Evolutionary conservation across 2,888 invertebrate genomes (phyloP), one percentile per base, ranked within the genome.

Genomic region (Coecobrya sp.): DNA sequence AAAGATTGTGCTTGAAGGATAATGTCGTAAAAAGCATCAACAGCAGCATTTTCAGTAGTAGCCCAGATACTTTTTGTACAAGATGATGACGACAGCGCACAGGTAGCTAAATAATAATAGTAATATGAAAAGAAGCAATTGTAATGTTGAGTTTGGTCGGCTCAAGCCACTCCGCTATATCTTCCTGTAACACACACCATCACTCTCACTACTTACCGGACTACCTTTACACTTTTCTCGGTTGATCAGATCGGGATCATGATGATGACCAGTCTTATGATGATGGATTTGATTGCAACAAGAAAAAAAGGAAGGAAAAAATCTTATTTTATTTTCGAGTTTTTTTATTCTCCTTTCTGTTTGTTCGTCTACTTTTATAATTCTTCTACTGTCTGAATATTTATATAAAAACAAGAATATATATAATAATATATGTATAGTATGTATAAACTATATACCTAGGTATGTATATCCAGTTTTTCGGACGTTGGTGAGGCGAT

Each of bases 231-330:
- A 82, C 55, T 82, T 82, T 82, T 82, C 81, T 89, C 81, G 81
- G 45, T 79, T 89, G 89, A 89, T 89, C 89, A 89, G 89, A 89
- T 89, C 82, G 68, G 82, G 89, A 89, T 52, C 86, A 73, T 84
- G 36, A 25, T 81, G 86, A 91, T 81, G 65, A 79, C 92, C 76
- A 87, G 92, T 92, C 92, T 73, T 81, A 87, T 84, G 91, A 86
- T 92, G 92, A 92, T 92, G 92, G 88, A 92, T 92, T 92, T 92
- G 92, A 92, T 92, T 92, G 84, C 87, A 49, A 45, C n/a, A 30
- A 42, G 68, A 62, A 84, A 65, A 49, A 68, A 68, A 49, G 52
- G 36, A 27, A 88, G 49, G 70, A 82, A 70, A 82, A 65, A 62
- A 81, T 27, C 16, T 25, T 22, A 79, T 65, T 86, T 91, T 86